Base-by-base conservation (phyloP, 2,888 invertebrate species). In the Melitaea athalia region DNA sequence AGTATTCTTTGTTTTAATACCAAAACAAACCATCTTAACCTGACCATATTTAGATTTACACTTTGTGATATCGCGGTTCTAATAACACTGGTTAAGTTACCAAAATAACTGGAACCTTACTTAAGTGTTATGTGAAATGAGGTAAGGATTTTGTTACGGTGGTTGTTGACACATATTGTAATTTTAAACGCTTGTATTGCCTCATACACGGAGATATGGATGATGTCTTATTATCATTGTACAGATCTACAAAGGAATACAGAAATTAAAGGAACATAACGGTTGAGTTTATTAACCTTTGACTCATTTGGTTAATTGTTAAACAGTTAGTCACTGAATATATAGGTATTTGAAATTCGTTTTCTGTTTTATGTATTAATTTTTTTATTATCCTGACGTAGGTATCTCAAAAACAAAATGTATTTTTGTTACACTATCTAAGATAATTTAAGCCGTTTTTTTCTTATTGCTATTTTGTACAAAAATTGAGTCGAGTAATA, bases 241-340 rank as follows among this genome's bases (percentile, higher is more conserved):
- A 66, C 68, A 52, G 59, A 66, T 63, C 62, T 60, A 64, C 45
- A 50, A 60, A 65, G 64, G 61, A 61, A 64, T 59, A 68, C 68
- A 64, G 59, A 62, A 52, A 59, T 68, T 70, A 64, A 62, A 68
- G 59, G 64, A 49, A 53, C 11, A 53, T 64, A 70, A 64, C 64
- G 64, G 64, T 52, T 43, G 31, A n/a, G 71, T 67, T 72, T 69
- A 55, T 45, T 64, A 31, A 67, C 67, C 67, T 64, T 67, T 64
- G 57, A 50, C 49, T 59, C 31, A 49, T 47, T 49, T 45, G 33
- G 6, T 52, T 17, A 52, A 52, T 52, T 52, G n/a, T 3, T 52
- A 24, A 17, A 11, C 17, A 52, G 11, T 24, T 15, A 52, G 17
- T 52, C 17, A 52, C 6, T 24, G 24, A 15, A 7, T 7, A 7